Conservation (phyloP, 2,113 vertebrate species). For the Semnornis frantzii region DNA sequence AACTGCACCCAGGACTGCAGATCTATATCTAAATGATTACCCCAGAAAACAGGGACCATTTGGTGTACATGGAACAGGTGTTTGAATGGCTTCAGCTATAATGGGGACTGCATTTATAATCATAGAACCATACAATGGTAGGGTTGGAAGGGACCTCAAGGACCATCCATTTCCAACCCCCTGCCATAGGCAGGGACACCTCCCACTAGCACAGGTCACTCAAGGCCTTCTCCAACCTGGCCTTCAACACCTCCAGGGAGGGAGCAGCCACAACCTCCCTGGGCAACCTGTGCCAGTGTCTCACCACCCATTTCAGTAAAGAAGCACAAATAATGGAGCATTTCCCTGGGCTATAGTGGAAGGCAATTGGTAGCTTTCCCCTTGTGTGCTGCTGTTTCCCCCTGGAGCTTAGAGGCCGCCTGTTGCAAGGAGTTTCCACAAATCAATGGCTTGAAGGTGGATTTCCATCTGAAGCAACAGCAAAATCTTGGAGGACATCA, state of each 20-base stretch:
- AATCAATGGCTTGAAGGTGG: constrained; percentile 28
- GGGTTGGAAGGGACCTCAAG: no score
- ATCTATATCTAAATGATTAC: constrained; percentile 49
- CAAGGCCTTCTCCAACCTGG: no score
- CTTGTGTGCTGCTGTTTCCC: constrained; percentile 21
- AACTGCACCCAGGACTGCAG: no score
- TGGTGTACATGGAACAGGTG: constrained; percentile 69
- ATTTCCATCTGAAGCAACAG: constrained; percentile 23
- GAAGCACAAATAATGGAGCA: constrained; percentile 61
- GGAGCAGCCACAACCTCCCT: no score
- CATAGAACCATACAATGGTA: no score
- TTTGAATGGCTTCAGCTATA: constrained; percentile 48
- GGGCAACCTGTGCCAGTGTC: no score
- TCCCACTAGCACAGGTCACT: no score
- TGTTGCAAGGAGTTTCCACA: constrained; percentile 51
- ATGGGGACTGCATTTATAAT: constrained; percentile 41
- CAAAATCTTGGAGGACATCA: neutral
- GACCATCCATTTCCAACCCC: no score
- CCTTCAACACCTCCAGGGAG: no score
- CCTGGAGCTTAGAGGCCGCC: constrained; percentile 60
- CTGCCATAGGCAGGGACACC: no score
- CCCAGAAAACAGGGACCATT: constrained; percentile 52
- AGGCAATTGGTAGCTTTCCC: constrained; percentile 25
- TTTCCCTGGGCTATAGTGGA: constrained; percentile 6
- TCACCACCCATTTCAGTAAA: constrained; percentile 45